These are phyloP conservation scores for Cygnus atratus DNA, from an alignment of 2,113 vertebrate genomes.

Conservation along the genomic window DNA sequence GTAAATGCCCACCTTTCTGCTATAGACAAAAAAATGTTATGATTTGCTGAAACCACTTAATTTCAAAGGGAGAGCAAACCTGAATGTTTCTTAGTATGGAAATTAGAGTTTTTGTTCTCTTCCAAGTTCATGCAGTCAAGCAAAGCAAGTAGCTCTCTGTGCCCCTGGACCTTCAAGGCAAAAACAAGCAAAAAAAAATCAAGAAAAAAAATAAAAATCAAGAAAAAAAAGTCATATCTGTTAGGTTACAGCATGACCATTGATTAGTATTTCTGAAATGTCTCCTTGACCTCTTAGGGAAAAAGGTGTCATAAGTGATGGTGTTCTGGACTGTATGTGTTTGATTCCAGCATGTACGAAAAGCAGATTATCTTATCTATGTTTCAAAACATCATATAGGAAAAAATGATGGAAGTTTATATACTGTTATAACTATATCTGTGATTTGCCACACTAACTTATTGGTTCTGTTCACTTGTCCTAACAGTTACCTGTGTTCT, in stretches of 20 bases:
- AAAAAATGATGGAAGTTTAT: neutral
- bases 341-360: neutral
- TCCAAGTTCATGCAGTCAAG: neutral
- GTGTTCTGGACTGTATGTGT: neutral
- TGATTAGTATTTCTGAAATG: neutral
- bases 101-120: neutral
- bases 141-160: neutral
- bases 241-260: neutral
- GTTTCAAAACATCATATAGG: neutral
- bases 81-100: neutral
- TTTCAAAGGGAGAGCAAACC: neutral
- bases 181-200: neutral
- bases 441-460: neutral
- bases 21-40: neutral
- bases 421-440: neutral
- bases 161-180: neutral
- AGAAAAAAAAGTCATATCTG: neutral
- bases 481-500: neutral
- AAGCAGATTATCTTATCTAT: neutral
- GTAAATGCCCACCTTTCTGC: neutral
- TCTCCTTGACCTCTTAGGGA: neutral
- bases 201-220: neutral
- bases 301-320: neutral
- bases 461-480: neutral
- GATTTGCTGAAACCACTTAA: neutral